Evolutionary conservation across 2,888 invertebrate species (phyloP).

Genomic region (Andrena haemorrhoa): DNA sequence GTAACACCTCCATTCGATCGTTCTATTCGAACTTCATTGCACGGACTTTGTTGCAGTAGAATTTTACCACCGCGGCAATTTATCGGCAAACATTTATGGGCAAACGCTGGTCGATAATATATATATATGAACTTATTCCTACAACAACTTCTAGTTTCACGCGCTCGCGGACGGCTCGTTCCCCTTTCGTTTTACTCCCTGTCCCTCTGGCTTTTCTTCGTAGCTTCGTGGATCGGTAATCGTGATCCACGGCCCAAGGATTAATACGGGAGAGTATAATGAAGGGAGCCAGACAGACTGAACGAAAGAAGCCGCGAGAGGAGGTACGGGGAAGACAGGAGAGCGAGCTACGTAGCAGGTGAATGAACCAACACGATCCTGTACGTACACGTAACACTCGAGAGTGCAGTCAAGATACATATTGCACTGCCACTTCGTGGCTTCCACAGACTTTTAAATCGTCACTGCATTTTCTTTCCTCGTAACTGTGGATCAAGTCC

Average conservation of each 20-base stretch:
- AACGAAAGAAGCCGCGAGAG: constrained; percentile 55
- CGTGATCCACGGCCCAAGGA: constrained; percentile 74
- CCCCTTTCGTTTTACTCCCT: not conserved
- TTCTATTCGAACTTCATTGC: not conserved
- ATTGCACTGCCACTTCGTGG: constrained; percentile 45
- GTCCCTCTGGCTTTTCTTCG: constrained; percentile 18
- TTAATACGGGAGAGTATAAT: constrained; percentile 66
- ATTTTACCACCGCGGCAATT: not conserved
- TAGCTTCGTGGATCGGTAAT: constrained; percentile 67
- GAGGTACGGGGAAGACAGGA: constrained; percentile 39
- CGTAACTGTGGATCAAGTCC: not conserved
- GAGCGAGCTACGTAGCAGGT: constrained; percentile 69
- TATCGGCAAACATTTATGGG: not conserved
- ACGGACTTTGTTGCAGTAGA: not conserved
- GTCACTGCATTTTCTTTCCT: not conserved
- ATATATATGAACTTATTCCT: not conserved
- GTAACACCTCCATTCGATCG: not conserved
- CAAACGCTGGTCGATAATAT: not conserved
- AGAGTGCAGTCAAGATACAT: constrained; percentile 48
- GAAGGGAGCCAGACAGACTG: constrained; percentile 44
- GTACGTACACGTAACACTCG: constrained; percentile 60
- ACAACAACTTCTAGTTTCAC: not conserved
- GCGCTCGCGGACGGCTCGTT: too few species aligned
- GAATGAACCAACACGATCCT: constrained; percentile 73
- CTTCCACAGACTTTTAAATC: constrained; percentile 27